Evolutionary conservation across 2,113 vertebrate species (phyloP).

Genomic region (Reinhardtius hippoglossoides): DNA sequence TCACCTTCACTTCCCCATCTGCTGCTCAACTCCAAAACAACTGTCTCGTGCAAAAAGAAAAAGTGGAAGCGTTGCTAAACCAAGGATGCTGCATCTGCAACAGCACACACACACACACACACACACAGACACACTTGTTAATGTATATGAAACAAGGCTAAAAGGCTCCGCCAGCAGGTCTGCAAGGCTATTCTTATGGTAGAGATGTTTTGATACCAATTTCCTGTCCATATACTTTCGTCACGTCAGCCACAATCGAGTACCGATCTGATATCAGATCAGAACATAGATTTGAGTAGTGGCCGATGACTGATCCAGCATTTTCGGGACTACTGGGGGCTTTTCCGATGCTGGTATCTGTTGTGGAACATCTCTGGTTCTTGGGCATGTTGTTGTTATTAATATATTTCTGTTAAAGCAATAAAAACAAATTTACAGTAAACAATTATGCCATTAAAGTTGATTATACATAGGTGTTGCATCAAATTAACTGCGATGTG

Average conservation of each 20-base stretch:
- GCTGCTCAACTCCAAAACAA: conserved; percentile 3
- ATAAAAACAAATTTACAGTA: not conserved
- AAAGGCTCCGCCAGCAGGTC: no score
- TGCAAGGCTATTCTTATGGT: no score
- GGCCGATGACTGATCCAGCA: no score
- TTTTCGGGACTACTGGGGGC: no score
- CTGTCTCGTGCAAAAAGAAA: not conserved
- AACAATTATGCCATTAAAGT: not conserved
- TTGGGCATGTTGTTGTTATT: not conserved
- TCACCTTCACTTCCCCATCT: conserved; percentile 3
- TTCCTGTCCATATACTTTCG: no score
- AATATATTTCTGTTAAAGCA: not conserved
- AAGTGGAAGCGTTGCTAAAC: not conserved
- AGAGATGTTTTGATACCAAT: no score
- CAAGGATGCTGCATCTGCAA: not conserved
- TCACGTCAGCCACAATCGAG: no score
- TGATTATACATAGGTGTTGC: not conserved
- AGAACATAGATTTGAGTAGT: no score
- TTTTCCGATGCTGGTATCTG: no score
- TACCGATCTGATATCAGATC: no score
- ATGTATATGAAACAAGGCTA: no score
- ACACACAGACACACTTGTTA: not conserved
- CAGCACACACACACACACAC: not conserved
- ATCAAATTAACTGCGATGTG: not conserved
- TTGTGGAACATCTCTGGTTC: no score